Percentiles rank a stretch among this genome's conserved stretches.
phyloP scores from a whole-genome alignment of 2,797 vertebrate species.

The Dryobates pubescens region DNA sequence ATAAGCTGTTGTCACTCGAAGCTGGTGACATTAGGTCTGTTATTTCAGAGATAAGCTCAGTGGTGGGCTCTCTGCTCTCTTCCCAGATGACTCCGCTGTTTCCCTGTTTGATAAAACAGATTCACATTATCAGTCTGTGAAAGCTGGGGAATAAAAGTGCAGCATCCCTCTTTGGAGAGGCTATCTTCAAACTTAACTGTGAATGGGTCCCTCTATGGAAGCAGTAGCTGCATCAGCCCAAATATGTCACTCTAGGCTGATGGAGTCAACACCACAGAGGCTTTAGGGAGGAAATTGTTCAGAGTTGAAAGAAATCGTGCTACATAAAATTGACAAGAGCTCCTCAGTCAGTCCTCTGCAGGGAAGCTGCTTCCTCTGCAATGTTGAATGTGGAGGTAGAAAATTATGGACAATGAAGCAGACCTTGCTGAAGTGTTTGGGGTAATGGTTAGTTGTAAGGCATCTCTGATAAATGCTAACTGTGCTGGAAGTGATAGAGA shows the following conservation, averaged over 20 bases:
- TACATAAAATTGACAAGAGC: neutral
- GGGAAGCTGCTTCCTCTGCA: neutral
- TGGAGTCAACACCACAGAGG: neutral
- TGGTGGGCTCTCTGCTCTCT: neutral
- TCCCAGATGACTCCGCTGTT: neutral
- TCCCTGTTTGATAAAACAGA: neutral
- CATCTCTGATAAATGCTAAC: neutral
- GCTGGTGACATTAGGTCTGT: neutral
- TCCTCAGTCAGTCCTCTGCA: neutral
- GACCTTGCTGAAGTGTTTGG: neutral
- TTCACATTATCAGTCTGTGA: neutral
- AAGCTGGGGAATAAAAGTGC: neutral
- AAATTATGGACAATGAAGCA: neutral
- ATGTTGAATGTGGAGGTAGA: neutral
- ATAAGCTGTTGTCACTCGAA: neutral
- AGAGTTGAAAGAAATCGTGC: neutral
- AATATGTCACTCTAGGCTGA: neutral
- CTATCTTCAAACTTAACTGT: neutral
- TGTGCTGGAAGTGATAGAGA: neutral
- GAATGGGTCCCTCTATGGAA: neutral
- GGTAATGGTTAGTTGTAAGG: neutral
- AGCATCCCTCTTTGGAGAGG: neutral
- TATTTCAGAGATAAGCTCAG: neutral
- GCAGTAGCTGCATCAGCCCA: neutral
- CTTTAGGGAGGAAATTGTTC: conserved; percentile 13